These are phyloP conservation scores for Paradisaea rubra DNA, from an alignment of 2,113 vertebrate genomes.

Conservation along the genomic window DNA sequence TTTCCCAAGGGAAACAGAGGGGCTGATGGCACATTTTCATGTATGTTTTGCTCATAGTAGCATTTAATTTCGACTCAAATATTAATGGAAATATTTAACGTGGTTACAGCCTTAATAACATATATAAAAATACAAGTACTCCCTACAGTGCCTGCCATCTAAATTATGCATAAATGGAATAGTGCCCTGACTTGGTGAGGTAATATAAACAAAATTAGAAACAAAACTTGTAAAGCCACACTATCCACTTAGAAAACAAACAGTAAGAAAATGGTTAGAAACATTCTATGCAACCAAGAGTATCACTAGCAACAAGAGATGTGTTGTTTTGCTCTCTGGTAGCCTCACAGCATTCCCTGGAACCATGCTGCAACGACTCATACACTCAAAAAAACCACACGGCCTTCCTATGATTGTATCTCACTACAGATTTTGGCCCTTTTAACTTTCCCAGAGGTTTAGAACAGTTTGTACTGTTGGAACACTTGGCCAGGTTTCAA, in stretches of 20 bases:
- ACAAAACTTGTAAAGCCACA: background rate
- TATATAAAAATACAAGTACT: background rate
- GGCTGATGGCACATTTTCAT: background rate
- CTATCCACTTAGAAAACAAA: background rate
- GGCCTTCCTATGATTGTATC: background rate
- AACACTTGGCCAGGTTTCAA: background rate
- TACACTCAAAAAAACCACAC: background rate
- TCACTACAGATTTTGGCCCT: background rate
- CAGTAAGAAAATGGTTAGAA: background rate
- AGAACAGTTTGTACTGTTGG: background rate
- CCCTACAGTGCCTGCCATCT: background rate
- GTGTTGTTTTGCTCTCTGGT: background rate
- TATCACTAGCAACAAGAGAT: background rate
- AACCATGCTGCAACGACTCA: background rate
- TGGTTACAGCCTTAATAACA: background rate
- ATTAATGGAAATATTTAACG: background rate
- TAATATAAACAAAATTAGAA: slow-evolving; percentile 7
- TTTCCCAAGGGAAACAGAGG: background rate
- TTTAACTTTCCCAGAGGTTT: background rate
- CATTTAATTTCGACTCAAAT: background rate
- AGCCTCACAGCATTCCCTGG: background rate
- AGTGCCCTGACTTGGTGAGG: background rate
- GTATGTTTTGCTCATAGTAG: background rate
- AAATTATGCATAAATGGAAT: background rate
- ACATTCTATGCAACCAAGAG: background rate